phyloP scores from a whole-genome alignment of 2,113 vertebrate genomes.

The Python bivittatus region DNA sequence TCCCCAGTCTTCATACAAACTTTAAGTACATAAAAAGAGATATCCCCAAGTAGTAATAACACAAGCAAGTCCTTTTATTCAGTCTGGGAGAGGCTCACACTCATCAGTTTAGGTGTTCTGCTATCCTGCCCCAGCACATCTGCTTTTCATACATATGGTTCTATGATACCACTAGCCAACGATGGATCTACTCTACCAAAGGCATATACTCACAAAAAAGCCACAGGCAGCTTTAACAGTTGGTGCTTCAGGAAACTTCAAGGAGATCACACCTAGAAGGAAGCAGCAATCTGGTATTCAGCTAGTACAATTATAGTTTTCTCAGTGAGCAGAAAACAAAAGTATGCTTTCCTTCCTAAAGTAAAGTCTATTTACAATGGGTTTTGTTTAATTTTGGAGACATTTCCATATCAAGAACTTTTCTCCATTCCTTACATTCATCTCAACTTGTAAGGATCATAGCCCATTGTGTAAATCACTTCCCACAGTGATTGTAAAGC shows the following conservation, averaged over 20 bases:
- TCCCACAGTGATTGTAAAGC: not conserved
- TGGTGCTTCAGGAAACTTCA: slow-evolving; percentile 97
- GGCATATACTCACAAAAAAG: slow-evolving; percentile 89
- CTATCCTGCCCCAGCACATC: not conserved
- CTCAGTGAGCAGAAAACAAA: not conserved
- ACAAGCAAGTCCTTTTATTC: not conserved
- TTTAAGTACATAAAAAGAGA: not conserved
- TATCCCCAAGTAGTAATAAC: not conserved
- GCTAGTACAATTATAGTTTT: not conserved
- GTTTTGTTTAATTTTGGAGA: not conserved
- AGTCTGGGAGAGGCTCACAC: not conserved
- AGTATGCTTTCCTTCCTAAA: not conserved
- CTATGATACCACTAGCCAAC: not conserved
- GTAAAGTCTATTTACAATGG: not conserved
- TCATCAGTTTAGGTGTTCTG: not conserved
- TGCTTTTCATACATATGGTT: not conserved
- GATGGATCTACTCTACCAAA: not conserved
- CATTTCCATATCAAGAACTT: slow-evolving; percentile 2
- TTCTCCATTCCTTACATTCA: not conserved
- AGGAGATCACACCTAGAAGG: slow-evolving; percentile 88
- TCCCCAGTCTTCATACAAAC: not conserved
- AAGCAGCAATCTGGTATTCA: slow-evolving; percentile 45
- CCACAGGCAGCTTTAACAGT: slow-evolving; percentile 95
- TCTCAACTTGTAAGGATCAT: not conserved
- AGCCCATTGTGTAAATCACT: not conserved